Percentiles rank a stretch among this genome's conserved stretches.
phyloP scores from a whole-genome alignment of 2,888 invertebrate genomes.

The Azorinus chamasolen region DNA sequence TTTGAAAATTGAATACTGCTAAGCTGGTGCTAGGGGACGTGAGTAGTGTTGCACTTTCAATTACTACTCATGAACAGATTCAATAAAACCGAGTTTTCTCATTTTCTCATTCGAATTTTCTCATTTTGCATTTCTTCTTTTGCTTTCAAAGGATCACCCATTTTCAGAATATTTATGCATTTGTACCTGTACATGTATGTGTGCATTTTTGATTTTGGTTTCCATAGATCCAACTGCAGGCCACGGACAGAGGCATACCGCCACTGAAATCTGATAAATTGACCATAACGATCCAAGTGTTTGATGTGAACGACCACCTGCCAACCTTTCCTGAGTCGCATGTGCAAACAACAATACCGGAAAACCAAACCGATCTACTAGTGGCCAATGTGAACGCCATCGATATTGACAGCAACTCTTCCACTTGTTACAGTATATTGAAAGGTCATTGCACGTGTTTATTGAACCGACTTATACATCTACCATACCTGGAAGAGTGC shows the following conservation, averaged over 20 bases:
- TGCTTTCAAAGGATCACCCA: too few relatives aligned
- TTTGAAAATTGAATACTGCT: too few relatives aligned
- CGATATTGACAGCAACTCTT: constrained; percentile 46
- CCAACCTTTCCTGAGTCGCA: constrained; percentile 22
- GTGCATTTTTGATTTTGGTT: not conserved
- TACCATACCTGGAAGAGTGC: too few relatives aligned
- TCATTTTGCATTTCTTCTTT: too few relatives aligned
- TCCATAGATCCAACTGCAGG: constrained; percentile 40
- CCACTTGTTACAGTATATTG: constrained; percentile 37
- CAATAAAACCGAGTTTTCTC: too few relatives aligned
- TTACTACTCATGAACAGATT: too few relatives aligned
- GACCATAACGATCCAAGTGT: constrained; percentile 31
- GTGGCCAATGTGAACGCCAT: constrained; percentile 40
- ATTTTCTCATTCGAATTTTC: too few relatives aligned
- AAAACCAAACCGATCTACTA: constrained; percentile 21
- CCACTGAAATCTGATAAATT: constrained; percentile 28
- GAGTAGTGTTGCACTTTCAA: too few relatives aligned
- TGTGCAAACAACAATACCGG: constrained; percentile 18
- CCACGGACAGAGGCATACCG: constrained; percentile 39
- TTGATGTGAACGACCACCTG: constrained; percentile 51
- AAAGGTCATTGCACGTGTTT: too few relatives aligned
- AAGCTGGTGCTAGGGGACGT: too few relatives aligned
- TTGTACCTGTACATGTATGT: not conserved
- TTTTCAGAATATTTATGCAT: too few relatives aligned
- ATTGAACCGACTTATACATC: too few relatives aligned